Evolutionary conservation across 2,113 vertebrate species (phyloP), one percentile per base, ranked within the genome.

Genomic region (Taxidea taxus): DNA sequence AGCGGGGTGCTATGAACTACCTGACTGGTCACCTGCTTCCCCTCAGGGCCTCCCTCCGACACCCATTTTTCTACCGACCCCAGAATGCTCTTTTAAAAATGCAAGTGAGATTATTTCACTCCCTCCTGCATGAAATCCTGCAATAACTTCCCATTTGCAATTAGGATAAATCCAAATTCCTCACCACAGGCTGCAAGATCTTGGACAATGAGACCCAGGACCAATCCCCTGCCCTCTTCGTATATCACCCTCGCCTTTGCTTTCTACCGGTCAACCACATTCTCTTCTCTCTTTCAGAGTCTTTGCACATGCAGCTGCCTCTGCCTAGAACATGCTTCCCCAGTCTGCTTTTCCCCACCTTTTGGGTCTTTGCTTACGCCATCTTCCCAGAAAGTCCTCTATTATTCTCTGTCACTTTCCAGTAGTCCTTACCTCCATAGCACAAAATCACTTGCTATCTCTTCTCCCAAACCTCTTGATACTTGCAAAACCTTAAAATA

Each of bases 401-500:
- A 18, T 72, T 81, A 66, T 74, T 83, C 56, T 42, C 80, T 87
- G 16, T 29, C 56, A 70, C 39, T 60, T 51, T 66, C 42, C 27
- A 78, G 54, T 86, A 47, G 70, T 83, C 89, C 66, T 82, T 47
- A 82, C 18, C 64, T 95, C n/a, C 77, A 82, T 34, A 96, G 18
- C 39, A 91, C 80, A 92, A 49, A 87, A 60, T 91, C 89, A 93
- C 60, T 78, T 75, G 34, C 42, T n/a, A n/a, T n/a, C n/a, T n/a
- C n/a, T n/a, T n/a, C n/a, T n/a, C n/a, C n/a, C n/a, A n/a, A n/a
- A n/a, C n/a, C n/a, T n/a, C n/a, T n/a, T n/a, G n/a, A n/a, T n/a
- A 93, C 60, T 78, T 75, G 34, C 42, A 12, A 96, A 97, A 89
- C 39, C 83, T 91, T 82, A 91, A 91, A 83, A 25, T 34, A 87